Base-by-base conservation (phyloP, 2,797 vertebrate species). In the Premnoplex brunnescens region DNA sequence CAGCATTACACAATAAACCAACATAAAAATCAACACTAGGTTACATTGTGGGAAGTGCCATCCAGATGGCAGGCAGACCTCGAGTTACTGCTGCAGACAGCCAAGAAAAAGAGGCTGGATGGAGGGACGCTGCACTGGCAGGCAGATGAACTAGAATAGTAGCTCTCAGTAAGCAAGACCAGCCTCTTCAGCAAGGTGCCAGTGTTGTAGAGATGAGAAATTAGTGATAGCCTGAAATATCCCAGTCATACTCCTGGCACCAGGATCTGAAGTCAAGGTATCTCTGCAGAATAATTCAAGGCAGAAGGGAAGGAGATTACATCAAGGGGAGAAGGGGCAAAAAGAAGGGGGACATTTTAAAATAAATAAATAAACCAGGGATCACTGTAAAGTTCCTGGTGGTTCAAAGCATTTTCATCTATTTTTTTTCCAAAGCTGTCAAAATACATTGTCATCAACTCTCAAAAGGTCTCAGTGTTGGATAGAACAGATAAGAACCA, bases 61-160 rank as follows among this genome's bases (percentile, higher is more conserved):
- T 69, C 80, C 92, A 91, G 85, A 85, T 88, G 83, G 93, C 85
- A 74, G 52, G 69, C 59, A 55, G 60, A 72, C 49, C 62, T 81
- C 1, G 0, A 88, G 56, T 48, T 83, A 73, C 1, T 77, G 75
- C 90, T 88, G 41, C 90, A 91, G 60, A 46, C 14, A 12, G 88
- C 34, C 2, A 7, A 48, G 41, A 49, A 32, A 43, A 44, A 49
- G 49, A 54, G 79, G 54, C 51, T 68, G 46, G 39, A 28, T 39
- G 49, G 37, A 39, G 10, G n/a, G 46, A 76, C 1, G 2, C 19
- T 13, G 69, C 69, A 52, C 39, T 36, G 62, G 66, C 76, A 88
- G 41, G 68, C 69, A 84, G 41, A 83, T 49, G 41, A 88, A 37
- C 18, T 12, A 14, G 12, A 77, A 67, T 0, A 85, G 56, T 52